Conservation (phyloP, 2,888 invertebrate genomes). For the Eupithecia dodoneata region DNA sequence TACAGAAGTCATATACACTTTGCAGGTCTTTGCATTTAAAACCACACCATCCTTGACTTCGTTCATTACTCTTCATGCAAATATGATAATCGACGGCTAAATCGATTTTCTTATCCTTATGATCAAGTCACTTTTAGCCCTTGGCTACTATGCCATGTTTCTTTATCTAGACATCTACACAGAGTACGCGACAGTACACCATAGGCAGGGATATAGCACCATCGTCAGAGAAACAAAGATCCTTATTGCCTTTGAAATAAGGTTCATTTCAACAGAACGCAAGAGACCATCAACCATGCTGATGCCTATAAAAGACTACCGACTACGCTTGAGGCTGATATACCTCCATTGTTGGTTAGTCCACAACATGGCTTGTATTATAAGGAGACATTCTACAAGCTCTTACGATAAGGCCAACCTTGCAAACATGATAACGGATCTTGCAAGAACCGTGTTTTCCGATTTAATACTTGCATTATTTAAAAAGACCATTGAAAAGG, state of each 20-base stretch:
- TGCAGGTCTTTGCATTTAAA: background rate
- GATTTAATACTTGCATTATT: background rate
- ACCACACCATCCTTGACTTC: constrained; percentile 11
- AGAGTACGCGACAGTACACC: constrained; percentile 59
- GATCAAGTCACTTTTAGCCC: constrained; percentile 38
- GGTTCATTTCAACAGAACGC: background rate
- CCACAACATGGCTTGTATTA: constrained; percentile 46
- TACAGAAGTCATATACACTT: too few relatives aligned
- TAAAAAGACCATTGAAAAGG: background rate
- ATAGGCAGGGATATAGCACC: background rate
- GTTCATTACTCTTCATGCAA: constrained; percentile 19
- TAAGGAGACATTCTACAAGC: constrained; percentile 43
- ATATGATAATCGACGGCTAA: constrained; percentile 28
- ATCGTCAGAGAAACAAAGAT: background rate
- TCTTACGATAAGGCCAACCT: constrained; percentile 36
- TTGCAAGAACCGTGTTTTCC: constrained; percentile 5
- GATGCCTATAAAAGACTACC: constrained; percentile 60
- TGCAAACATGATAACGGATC: constrained; percentile 34
- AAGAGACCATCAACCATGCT: background rate
- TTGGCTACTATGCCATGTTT: constrained; percentile 45
- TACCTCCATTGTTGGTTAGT: constrained; percentile 51
- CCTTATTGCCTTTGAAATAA: background rate
- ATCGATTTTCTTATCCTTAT: constrained; percentile 43
- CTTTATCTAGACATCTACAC: constrained; percentile 75
- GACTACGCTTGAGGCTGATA: constrained; percentile 56